phyloP scores from a whole-genome alignment of 92 coral and sea anemone species.

The Porites cylindrica region DNA sequence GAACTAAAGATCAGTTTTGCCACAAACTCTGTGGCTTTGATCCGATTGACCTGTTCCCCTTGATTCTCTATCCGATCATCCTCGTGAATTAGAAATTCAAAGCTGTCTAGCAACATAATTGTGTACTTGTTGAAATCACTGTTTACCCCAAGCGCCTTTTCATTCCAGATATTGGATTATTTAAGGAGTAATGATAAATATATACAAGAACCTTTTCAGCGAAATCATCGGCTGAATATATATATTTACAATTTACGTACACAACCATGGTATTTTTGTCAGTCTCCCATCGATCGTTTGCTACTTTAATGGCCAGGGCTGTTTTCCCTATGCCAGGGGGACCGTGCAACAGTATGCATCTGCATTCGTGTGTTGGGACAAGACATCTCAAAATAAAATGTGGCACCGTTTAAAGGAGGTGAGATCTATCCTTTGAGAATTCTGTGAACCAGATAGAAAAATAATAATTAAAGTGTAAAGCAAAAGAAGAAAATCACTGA shows the following conservation, averaged over 20 bases:
- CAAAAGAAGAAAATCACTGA: too few relatives aligned
- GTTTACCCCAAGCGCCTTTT: neutral
- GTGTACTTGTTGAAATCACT: neutral
- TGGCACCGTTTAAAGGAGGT: neutral
- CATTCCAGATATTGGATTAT: slow-evolving; percentile 1
- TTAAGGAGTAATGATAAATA: neutral
- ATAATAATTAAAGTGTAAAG: too few relatives aligned
- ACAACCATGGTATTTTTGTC: slow-evolving; percentile 26
- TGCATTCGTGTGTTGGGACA: neutral
- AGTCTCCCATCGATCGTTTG: slow-evolving; percentile 16
- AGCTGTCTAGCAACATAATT: slow-evolving; percentile 17
- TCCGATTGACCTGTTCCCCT: neutral
- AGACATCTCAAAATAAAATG: slow-evolving; percentile 12
- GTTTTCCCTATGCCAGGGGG: slow-evolving; percentile 71
- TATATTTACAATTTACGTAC: slow-evolving; percentile 54
- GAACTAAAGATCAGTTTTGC: slow-evolving; percentile 21
- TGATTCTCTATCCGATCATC: neutral
- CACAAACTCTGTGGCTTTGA: slow-evolving; percentile 6
- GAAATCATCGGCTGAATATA: slow-evolving; percentile 45
- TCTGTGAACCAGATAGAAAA: neutral
- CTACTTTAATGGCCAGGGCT: slow-evolving; percentile 47
- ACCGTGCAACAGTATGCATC: neutral
- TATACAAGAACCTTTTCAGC: slow-evolving; percentile 18
- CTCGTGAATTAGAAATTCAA: neutral
- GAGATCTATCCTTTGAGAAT: neutral